These are phyloP conservation scores for Chromobotia macracanthus DNA, from an alignment of 2,797 vertebrate genomes.

Conservation along the genomic window DNA sequence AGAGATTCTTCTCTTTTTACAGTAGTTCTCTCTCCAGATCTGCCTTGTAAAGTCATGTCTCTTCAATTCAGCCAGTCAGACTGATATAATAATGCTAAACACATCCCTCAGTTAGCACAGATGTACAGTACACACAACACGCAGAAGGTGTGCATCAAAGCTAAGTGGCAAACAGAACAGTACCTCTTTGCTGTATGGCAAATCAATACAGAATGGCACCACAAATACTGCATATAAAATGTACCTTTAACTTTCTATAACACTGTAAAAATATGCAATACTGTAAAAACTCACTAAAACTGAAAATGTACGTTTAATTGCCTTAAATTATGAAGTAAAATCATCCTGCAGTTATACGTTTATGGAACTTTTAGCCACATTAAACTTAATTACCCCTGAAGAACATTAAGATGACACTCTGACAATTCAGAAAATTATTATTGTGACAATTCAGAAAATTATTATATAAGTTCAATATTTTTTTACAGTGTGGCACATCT, in stretches of 20 bases:
- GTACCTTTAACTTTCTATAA: too few relatives aligned
- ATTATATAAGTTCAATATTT: neutral
- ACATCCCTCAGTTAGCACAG: neutral
- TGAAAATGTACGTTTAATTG: too few relatives aligned
- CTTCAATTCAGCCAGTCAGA: conserved; percentile 14
- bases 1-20: neutral
- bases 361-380: neutral
- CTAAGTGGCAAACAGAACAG: conserved; percentile 19
- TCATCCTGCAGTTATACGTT: conserved; percentile 1
- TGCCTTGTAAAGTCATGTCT: neutral
- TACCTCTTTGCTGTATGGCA: neutral
- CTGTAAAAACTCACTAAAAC: too few relatives aligned
- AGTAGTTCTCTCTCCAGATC: neutral
- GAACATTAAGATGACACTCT: neutral
- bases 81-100: conserved; percentile 25
- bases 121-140: neutral
- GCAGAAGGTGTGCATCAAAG: conserved; percentile 30
- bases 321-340: conserved; percentile 10
- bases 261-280: neutral
- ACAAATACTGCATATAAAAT: neutral
- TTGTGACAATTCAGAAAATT: neutral
- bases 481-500: too few relatives aligned
- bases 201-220: neutral
- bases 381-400: neutral
- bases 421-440: neutral